These are phyloP conservation scores for Enteromius paludinosus DNA, from an alignment of 2,797 vertebrate genomes.

Conservation along the genomic window DNA sequence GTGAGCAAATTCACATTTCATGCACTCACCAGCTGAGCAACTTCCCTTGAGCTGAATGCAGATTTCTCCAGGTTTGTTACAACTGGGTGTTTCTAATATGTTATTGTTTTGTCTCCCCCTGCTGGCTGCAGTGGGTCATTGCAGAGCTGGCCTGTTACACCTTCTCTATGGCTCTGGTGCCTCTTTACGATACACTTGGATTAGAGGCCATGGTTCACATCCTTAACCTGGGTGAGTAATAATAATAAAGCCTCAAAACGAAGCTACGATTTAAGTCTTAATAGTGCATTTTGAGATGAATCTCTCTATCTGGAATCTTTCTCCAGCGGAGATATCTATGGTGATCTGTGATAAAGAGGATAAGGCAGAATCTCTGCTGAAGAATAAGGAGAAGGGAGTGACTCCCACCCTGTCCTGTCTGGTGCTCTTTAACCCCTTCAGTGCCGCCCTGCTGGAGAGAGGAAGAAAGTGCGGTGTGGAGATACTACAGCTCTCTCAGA, in stretches of 20 bases:
- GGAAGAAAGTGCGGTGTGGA: conserved; percentile 77
- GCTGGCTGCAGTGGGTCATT: conserved; percentile 80
- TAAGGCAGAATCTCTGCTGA: conserved; percentile 74
- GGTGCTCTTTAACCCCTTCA: conserved; percentile 77
- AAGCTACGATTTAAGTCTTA: background rate
- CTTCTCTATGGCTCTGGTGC: conserved; percentile 82
- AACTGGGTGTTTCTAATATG: background rate
- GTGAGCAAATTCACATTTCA: background rate
- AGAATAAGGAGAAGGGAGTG: conserved; percentile 77
- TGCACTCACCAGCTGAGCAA: background rate
- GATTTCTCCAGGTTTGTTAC: background rate
- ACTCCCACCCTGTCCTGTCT: conserved; percentile 76
- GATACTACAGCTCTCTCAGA: conserved; percentile 74
- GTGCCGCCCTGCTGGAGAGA: conserved; percentile 71
- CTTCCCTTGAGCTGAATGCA: background rate
- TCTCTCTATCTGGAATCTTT: background rate
- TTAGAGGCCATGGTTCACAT: conserved; percentile 82
- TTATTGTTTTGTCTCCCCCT: conserved; percentile 76
- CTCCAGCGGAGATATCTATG: conserved; percentile 78
- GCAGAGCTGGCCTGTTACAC: conserved; percentile 82
- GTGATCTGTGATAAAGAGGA: conserved; percentile 82
- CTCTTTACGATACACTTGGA: conserved; percentile 82
- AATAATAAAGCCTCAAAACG: background rate
- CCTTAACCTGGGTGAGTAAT: conserved; percentile 77
- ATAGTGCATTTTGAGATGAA: background rate